phyloP scores from a whole-genome alignment of 2,888 invertebrate genomes.

The Thymelicus sylvestris region DNA sequence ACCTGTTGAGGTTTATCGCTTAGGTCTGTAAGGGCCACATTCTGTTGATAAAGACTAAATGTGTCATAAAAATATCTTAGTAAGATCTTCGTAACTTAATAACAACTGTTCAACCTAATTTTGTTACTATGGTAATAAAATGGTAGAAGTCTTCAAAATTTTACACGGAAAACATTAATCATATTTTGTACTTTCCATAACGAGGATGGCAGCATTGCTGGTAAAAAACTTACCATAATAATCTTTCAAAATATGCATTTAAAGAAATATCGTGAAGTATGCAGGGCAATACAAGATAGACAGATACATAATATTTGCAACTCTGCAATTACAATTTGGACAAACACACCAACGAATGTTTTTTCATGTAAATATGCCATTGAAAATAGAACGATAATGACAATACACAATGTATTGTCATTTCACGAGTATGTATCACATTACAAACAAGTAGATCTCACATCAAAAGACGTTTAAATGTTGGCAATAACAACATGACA shows the following conservation, averaged over 20 bases:
- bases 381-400: slow-evolving; percentile 27
- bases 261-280: too few relatives aligned
- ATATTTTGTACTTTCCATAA: too few relatives aligned
- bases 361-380: slow-evolving; percentile 22
- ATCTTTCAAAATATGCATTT: too few relatives aligned
- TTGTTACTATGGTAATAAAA: slow-evolving; percentile 16
- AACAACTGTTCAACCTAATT: background rate
- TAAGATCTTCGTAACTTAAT: slow-evolving; percentile 5
- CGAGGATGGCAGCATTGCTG: too few relatives aligned
- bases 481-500: slow-evolving; percentile 64
- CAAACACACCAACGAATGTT: slow-evolving; percentile 6
- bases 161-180: too few relatives aligned
- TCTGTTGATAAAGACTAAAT: slow-evolving; percentile 40
- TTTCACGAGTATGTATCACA: slow-evolving; percentile 42
- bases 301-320: too few relatives aligned
- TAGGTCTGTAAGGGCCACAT: slow-evolving; percentile 62
- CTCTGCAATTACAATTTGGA: too few relatives aligned
- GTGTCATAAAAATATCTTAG: slow-evolving; percentile 38
- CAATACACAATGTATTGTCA: slow-evolving; percentile 27
- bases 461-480: slow-evolving; percentile 76
- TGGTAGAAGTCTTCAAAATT: background rate
- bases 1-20: slow-evolving; percentile 48
- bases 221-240: too few relatives aligned
- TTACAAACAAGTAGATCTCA: slow-evolving; percentile 49
- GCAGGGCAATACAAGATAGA: too few relatives aligned